Percentiles rank a stretch among this genome's conserved stretches.
These are phyloP conservation scores for Jordanella pulchra DNA, from an alignment of 2,797 vertebrate genomes.

Conservation along the genomic window DNA sequence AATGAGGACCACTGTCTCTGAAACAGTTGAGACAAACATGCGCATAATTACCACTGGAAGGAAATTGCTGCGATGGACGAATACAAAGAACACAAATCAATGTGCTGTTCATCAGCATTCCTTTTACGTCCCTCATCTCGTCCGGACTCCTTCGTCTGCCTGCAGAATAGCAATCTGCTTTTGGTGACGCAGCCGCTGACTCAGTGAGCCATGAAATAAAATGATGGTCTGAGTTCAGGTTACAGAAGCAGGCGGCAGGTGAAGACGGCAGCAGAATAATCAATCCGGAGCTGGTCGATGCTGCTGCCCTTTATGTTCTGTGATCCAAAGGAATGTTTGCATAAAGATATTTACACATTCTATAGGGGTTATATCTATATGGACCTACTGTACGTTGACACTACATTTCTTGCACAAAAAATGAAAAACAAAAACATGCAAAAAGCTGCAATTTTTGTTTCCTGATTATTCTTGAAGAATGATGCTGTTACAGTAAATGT, in stretches of 20 bases:
- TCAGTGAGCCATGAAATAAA: constrained; percentile 42
- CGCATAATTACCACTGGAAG: constrained; percentile 12
- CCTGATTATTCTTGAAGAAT: background rate
- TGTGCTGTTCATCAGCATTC: constrained; percentile 4
- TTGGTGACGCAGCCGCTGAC: constrained; percentile 40
- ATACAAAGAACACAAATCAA: constrained; percentile 14
- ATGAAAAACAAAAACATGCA: too few relatives aligned
- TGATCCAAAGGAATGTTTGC: background rate
- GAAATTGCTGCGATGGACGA: background rate
- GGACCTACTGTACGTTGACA: background rate
- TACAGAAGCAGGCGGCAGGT: constrained; percentile 2
- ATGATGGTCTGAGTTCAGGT: constrained; percentile 29
- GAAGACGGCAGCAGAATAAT: constrained; percentile 16
- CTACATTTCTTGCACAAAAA: too few relatives aligned
- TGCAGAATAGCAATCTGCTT: constrained; percentile 49
- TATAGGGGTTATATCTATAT: background rate
- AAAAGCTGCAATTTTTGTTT: background rate
- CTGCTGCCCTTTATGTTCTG: constrained; percentile 1
- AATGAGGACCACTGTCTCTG: constrained; percentile 1
- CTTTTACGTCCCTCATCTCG: constrained; percentile 22
- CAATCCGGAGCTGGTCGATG: background rate
- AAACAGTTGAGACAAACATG: background rate
- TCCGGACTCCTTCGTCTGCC: constrained; percentile 30
- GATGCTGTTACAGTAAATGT: background rate
- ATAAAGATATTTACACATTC: background rate